phyloP scores from a whole-genome alignment of 2,797 vertebrate species.

The Argya squamiceps region DNA sequence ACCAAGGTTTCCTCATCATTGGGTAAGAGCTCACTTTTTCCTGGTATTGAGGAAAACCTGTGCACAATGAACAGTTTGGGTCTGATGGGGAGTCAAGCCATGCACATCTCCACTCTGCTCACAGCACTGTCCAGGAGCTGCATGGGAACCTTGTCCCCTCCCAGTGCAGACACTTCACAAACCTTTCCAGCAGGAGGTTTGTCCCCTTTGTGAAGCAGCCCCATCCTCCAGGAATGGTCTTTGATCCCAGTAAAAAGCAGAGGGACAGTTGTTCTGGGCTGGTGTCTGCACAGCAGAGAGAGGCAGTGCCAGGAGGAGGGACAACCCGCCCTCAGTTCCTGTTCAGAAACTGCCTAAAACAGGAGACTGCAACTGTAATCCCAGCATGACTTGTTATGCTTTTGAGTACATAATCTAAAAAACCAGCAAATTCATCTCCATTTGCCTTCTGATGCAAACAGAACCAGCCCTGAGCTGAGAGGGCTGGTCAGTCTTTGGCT shows the following conservation, averaged over 20 bases:
- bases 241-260: neutral
- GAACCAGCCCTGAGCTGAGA: neutral
- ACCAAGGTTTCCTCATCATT: constrained; percentile 97
- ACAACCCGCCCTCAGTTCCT: neutral
- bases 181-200: neutral
- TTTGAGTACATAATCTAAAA: rapidly evolving
- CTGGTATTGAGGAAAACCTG: neutral
- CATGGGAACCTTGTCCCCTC: neutral
- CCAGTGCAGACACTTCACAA: neutral
- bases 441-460: neutral
- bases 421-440: neutral
- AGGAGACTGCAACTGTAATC: neutral
- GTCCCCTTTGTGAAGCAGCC: neutral
- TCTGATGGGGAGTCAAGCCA: neutral
- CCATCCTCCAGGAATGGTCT: neutral
- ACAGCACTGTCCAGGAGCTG: neutral
- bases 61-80: neutral
- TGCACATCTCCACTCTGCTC: neutral
- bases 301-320: neutral
- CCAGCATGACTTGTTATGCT: neutral
- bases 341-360: neutral
- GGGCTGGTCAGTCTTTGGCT: neutral
- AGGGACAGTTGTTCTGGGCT: neutral
- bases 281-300: neutral
- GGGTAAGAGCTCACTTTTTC: constrained; percentile 81